phyloP scores from a whole-genome alignment of 2,113 vertebrate genomes.

The Phycodurus eques region DNA sequence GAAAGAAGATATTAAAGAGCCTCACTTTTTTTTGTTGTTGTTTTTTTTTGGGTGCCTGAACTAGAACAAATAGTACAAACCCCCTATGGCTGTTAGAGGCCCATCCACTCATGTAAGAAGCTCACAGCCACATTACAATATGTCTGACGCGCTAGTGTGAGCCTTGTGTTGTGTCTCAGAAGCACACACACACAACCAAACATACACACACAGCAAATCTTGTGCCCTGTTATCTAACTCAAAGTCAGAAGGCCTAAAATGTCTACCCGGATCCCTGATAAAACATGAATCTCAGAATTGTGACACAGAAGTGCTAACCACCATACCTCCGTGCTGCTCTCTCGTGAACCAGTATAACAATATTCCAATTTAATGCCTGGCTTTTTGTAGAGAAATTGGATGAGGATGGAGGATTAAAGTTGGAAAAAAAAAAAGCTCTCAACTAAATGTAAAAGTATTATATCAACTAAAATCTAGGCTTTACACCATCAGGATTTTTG shows the following conservation, averaged over 20 bases:
- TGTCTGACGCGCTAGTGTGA: conserved; percentile 15
- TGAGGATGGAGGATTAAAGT: not conserved
- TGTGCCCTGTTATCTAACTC: conserved; percentile 51
- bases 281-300: no score
- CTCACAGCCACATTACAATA: conserved; percentile 6
- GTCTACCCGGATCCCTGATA: conserved; percentile 11
- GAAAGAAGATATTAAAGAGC: not conserved
- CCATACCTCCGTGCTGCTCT: no score
- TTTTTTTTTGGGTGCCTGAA: not conserved
- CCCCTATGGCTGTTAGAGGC: conserved; percentile 4
- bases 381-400: not conserved
- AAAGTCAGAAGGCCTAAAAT: conserved; percentile 19
- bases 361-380: not conserved
- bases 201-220: conserved; percentile 39
- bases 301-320: no score
- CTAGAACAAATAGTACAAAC: conserved; percentile 9
- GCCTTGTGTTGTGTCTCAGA: conserved; percentile 20
- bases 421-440: not conserved
- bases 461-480: not conserved
- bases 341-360: not conserved
- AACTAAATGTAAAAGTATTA: not conserved
- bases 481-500: no score
- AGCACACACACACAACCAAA: not conserved
- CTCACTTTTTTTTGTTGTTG: not conserved
- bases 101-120: conserved; percentile 24